phyloP scores from a whole-genome alignment of 2,888 invertebrate species.

The Cosmia trapezina region DNA sequence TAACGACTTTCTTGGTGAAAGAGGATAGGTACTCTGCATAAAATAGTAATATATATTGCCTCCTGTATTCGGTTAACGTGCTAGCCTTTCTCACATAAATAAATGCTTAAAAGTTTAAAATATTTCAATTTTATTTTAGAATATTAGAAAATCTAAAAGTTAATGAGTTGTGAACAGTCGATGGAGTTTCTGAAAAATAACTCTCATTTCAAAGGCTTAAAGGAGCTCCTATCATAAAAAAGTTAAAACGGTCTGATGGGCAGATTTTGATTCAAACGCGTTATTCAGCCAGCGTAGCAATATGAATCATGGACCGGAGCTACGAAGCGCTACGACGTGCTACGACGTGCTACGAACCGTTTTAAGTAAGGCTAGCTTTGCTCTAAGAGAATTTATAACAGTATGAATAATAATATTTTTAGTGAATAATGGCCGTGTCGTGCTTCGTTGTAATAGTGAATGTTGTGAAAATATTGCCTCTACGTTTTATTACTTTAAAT shows the following conservation, averaged over 20 bases:
- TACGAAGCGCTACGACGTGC: slow-evolving; percentile 54
- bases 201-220: slow-evolving; percentile 48
- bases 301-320: slow-evolving; percentile 72
- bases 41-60: not conserved
- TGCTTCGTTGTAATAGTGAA: slow-evolving; percentile 16
- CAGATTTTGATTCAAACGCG: slow-evolving; percentile 75
- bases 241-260: slow-evolving; percentile 70
- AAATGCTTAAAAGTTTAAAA: too few relatives aligned
- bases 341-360: slow-evolving; percentile 53
- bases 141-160: too few relatives aligned
- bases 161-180: slow-evolving; percentile 1
- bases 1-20: slow-evolving; percentile 30
- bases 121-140: not conserved
- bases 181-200: slow-evolving; percentile 26
- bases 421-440: slow-evolving; percentile 46
- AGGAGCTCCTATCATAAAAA: slow-evolving; percentile 49
- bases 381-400: slow-evolving; percentile 33
- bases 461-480: slow-evolving; percentile 1
- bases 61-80: not conserved
- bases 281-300: slow-evolving; percentile 75
- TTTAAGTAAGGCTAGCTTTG: slow-evolving; percentile 45
- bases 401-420: slow-evolving; percentile 7
- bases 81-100: not conserved
- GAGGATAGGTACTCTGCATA: slow-evolving; percentile 15
- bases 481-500: slow-evolving; percentile 2